Percentiles rank a stretch among this genome's conserved stretches.
Evolutionary conservation across 2,797 vertebrate species (phyloP).

Genomic region (Myoxocephalus aenaeus): DNA sequence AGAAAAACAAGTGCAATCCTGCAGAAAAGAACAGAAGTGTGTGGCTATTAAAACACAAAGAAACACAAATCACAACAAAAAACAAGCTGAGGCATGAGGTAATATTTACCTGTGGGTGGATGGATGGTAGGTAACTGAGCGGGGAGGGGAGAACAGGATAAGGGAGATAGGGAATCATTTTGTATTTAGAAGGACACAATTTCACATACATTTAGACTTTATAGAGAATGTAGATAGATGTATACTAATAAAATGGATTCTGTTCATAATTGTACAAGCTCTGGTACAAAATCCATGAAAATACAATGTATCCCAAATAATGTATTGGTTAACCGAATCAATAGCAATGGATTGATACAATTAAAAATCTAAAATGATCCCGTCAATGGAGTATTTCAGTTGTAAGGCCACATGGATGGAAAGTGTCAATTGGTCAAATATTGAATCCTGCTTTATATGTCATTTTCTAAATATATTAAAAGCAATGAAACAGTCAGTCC

Average conservation of each 20-base stretch:
- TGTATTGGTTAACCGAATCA: not conserved
- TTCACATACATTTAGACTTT: not conserved
- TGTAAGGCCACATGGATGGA: not conserved
- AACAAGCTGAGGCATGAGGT: not conserved
- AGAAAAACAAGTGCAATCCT: not conserved
- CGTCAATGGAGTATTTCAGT: not conserved
- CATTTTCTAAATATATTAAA: not conserved
- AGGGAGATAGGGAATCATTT: not conserved
- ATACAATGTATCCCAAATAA: not conserved
- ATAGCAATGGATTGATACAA: not conserved
- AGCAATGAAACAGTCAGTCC: not conserved
- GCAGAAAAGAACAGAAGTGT: not conserved
- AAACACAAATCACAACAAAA: slow-evolving; percentile 14
- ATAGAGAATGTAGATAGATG: not conserved
- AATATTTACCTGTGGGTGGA: not conserved
- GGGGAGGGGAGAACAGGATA: not conserved
- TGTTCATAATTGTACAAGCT: not conserved
- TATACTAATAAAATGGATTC: not conserved
- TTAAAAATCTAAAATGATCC: not conserved
- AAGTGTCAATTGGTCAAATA: not conserved
- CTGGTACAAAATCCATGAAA: not conserved
- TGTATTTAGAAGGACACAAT: not conserved
- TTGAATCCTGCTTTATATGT: not conserved
- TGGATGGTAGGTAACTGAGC: not conserved
- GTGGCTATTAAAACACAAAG: not conserved